These are phyloP conservation scores for Cyclura pinguis DNA, from an alignment of 2,797 vertebrate species.

Conservation along the genomic window DNA sequence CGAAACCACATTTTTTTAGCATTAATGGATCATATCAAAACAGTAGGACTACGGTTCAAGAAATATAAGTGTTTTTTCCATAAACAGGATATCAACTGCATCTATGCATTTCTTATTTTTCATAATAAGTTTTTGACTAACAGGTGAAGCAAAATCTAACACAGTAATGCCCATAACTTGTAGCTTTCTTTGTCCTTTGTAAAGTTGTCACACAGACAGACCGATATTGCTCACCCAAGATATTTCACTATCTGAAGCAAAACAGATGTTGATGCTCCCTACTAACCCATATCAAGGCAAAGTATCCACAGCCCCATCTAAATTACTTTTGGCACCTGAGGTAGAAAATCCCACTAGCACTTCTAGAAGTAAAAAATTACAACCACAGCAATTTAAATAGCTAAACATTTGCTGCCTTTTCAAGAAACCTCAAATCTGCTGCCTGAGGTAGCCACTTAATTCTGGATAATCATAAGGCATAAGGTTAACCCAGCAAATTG, in stretches of 20 bases:
- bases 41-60: background rate
- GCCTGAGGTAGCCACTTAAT: background rate
- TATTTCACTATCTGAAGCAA: background rate
- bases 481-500: background rate
- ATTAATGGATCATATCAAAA: constrained; percentile 45
- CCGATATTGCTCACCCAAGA: background rate
- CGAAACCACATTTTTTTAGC: constrained; percentile 6
- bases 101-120: constrained; percentile 17
- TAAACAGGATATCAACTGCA: constrained; percentile 3
- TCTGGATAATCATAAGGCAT: too few species aligned
- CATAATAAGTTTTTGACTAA: background rate
- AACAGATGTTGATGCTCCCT: background rate
- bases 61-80: background rate
- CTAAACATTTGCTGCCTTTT: background rate
- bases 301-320: too few species aligned
- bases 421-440: background rate
- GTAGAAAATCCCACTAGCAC: background rate
- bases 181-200: background rate
- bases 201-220: background rate
- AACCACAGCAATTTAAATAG: too few species aligned
- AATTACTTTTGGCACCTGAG: too few species aligned
- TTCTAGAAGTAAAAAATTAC: too few species aligned
- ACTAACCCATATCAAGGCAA: background rate
- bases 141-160: constrained; percentile 14
- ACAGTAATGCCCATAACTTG: background rate